These are phyloP conservation scores for Drosophila busckii DNA, from an alignment of 1,140 invertebrate genomes.

Conservation along the genomic window DNA sequence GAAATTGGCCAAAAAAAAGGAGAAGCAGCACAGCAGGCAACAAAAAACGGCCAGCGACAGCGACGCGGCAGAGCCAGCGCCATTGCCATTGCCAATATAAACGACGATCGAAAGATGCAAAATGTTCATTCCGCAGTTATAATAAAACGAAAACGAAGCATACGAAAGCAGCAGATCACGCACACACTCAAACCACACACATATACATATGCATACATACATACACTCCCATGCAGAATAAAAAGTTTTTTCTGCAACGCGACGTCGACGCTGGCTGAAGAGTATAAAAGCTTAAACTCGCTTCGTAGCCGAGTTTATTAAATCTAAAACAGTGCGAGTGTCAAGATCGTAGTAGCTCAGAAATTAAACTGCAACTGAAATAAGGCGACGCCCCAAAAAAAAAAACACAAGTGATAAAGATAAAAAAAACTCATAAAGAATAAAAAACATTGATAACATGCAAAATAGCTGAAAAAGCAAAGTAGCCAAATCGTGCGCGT, in stretches of 20 bases:
- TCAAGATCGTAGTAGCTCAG: conserved; percentile 54
- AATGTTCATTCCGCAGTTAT: conserved; percentile 70
- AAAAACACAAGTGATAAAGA: conserved; percentile 52
- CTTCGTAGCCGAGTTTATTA: conserved; percentile 78
- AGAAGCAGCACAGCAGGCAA: conserved; percentile 4
- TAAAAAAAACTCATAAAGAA: conserved; percentile 24
- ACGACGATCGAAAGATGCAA: conserved; percentile 72
- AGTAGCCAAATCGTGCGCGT: too few relatives aligned
- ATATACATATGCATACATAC: conserved; percentile 9
- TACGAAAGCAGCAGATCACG: conserved; percentile 57
- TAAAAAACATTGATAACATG: conserved; percentile 18
- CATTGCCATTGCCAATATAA: conserved; percentile 60
- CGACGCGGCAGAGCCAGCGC: conserved; percentile 27
- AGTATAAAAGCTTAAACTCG: conserved; percentile 78
- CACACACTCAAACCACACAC: conserved; percentile 16
- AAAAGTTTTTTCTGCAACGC: conserved; percentile 32
- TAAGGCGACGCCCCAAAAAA: conserved; percentile 16
- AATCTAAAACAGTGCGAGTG: conserved; percentile 76
- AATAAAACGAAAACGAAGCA: conserved; percentile 74
- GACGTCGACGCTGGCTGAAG: conserved; percentile 31
- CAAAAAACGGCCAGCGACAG: conserved; percentile 27
- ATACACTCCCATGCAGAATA: conserved; percentile 21
- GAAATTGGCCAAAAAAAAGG: conserved; percentile 27
- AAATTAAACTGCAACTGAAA: conserved; percentile 27
- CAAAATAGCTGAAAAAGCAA: conserved; percentile 16